phyloP scores from a whole-genome alignment of 2,888 invertebrate genomes.

The Pseudeuparius sepicola region DNA sequence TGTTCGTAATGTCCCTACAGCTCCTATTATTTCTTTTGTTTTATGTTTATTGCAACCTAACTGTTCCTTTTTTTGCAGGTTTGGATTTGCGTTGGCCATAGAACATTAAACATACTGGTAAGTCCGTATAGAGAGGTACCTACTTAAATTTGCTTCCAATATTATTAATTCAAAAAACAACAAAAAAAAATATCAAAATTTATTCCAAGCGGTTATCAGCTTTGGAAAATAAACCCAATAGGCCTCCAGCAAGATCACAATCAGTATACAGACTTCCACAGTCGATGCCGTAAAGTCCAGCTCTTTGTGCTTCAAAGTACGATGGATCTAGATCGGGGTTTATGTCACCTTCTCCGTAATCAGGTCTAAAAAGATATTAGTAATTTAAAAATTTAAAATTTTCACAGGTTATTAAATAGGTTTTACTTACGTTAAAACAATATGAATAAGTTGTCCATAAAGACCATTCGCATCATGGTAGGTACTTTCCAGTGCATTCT shows the following conservation, averaged over 20 bases:
- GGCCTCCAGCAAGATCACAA: slow-evolving; percentile 51
- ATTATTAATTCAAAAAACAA: no score
- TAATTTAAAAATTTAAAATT: not conserved
- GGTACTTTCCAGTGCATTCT: slow-evolving; percentile 55
- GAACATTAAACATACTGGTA: no score
- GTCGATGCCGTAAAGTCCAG: slow-evolving; percentile 54
- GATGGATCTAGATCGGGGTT: slow-evolving; percentile 42
- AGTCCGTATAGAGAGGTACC: no score
- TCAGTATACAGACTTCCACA: slow-evolving; percentile 51
- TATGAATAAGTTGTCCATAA: slow-evolving; percentile 64
- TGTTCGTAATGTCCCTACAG: no score
- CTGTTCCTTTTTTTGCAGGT: no score
- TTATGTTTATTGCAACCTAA: no score
- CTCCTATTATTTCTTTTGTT: no score
- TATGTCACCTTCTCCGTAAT: slow-evolving; percentile 36
- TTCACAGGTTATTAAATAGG: not conserved
- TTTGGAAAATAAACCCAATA: slow-evolving; percentile 50
- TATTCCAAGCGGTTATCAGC: no score
- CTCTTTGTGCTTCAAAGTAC: slow-evolving; percentile 52
- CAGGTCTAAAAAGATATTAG: slow-evolving; percentile 21
- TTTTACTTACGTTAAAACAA: slow-evolving; percentile 58
- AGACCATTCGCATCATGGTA: slow-evolving; percentile 53
- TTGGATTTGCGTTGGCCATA: no score
- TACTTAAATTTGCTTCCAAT: no score
- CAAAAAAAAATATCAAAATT: no score